phyloP scores from a whole-genome alignment of 1,140 invertebrate genomes.

The Helicoverpa zea region DNA sequence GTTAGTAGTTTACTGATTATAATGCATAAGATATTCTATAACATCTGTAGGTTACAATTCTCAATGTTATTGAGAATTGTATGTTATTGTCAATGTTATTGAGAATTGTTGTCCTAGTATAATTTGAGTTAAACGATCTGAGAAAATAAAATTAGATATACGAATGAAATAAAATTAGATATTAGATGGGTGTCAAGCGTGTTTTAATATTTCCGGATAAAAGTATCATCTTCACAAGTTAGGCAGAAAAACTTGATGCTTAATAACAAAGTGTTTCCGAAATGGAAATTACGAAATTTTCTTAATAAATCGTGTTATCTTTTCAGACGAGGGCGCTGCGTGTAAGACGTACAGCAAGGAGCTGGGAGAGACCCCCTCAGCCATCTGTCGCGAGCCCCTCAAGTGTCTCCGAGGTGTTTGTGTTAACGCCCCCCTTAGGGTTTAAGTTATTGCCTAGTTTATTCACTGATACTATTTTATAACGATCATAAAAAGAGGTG shows the following conservation, averaged over 20 bases:
- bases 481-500: no score
- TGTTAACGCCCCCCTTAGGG: constrained; percentile 64
- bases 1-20: neutral
- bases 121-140: no score
- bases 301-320: constrained; percentile 28
- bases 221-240: no score
- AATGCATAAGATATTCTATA: neutral
- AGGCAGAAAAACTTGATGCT: no score
- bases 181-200: no score
- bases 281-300: neutral
- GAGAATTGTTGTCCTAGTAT: no score
- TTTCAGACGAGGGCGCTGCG: constrained; percentile 73
- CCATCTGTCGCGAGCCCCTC: constrained; percentile 75
- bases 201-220: no score
- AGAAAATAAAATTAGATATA: no score
- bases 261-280: neutral
- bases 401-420: constrained; percentile 74
- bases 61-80: no score
- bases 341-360: constrained; percentile 83
- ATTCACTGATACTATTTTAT: neutral
- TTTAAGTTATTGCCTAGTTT: constrained; percentile 55
- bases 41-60: no score
- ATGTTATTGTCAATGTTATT: no score
- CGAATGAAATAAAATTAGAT: no score
- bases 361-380: constrained; percentile 79